These are phyloP conservation scores for Ditylenchus dipsaci DNA, from an alignment of 1,140 invertebrate genomes.

Conservation along the genomic window DNA sequence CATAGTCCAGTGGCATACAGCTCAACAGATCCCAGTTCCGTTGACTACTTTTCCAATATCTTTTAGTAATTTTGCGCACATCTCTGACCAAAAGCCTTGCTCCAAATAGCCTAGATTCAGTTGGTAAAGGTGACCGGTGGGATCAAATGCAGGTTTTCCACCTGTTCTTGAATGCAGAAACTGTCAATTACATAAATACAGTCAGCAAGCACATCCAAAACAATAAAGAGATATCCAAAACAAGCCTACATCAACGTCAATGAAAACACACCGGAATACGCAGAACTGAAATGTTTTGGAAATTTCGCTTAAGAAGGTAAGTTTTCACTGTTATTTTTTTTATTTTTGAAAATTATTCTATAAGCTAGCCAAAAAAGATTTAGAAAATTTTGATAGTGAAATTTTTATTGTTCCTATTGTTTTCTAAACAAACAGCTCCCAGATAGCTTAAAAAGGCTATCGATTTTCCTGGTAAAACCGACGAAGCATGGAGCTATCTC, in stretches of 20 bases:
- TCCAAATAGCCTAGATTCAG: conserved; percentile 73
- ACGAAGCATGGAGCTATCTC: no score
- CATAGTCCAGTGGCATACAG: conserved; percentile 59
- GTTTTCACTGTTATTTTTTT: no score
- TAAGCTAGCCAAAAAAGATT: no score
- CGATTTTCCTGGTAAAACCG: no score
- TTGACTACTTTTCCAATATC: conserved; percentile 15
- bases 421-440: no score
- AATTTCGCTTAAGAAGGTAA: no score
- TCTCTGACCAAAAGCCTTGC: conserved; percentile 85
- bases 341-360: no score
- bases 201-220: conserved; percentile 77
- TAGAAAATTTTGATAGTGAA: no score
- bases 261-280: conserved; percentile 81
- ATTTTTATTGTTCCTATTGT: no score
- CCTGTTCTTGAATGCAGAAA: conserved; percentile 82
- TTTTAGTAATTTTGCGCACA: conserved; percentile 63
- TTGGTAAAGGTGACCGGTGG: background rate
- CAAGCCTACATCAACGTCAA: conserved; percentile 74
- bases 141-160: background rate
- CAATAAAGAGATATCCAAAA: conserved; percentile 67
- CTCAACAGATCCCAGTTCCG: conserved; percentile 18
- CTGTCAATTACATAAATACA: conserved; percentile 80
- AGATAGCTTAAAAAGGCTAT: no score
- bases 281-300: conserved; percentile 65